phyloP scores from a whole-genome alignment of 2,113 vertebrate genomes.

The Ginglymostoma cirratum region DNA sequence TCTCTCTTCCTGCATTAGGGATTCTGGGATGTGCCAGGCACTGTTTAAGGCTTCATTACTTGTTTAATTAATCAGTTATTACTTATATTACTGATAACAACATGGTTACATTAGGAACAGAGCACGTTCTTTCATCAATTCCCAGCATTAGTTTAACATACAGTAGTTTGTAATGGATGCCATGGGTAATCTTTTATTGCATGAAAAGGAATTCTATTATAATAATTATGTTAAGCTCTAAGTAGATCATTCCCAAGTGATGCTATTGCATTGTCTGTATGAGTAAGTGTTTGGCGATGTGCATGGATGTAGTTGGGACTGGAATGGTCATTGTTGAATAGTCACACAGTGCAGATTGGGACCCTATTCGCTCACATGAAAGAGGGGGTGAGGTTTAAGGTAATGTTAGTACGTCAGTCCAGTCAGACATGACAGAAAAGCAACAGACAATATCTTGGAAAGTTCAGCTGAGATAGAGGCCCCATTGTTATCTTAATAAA shows the following conservation, averaged over 20 bases:
- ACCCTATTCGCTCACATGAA: background rate
- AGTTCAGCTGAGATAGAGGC: background rate
- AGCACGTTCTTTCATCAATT: background rate
- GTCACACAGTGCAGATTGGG: background rate
- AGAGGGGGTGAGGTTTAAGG: background rate
- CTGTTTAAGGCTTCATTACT: background rate
- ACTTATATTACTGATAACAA: background rate
- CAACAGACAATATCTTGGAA: background rate
- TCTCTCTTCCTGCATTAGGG: background rate
- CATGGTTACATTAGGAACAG: background rate
- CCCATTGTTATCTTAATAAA: too few species aligned
- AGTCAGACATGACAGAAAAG: background rate
- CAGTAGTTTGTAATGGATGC: background rate
- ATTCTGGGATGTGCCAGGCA: background rate
- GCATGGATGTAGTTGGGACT: background rate
- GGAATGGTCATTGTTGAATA: background rate
- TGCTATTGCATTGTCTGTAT: background rate
- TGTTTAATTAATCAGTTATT: background rate
- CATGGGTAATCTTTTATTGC: background rate
- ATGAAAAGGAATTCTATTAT: background rate
- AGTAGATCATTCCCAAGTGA: background rate
- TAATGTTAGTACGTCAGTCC: slow-evolving; percentile 3
- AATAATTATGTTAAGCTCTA: background rate
- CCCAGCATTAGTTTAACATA: background rate
- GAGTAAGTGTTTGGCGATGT: background rate